Base-by-base conservation (phyloP, 2,888 invertebrate genomes). In the Furcula furcula region DNA sequence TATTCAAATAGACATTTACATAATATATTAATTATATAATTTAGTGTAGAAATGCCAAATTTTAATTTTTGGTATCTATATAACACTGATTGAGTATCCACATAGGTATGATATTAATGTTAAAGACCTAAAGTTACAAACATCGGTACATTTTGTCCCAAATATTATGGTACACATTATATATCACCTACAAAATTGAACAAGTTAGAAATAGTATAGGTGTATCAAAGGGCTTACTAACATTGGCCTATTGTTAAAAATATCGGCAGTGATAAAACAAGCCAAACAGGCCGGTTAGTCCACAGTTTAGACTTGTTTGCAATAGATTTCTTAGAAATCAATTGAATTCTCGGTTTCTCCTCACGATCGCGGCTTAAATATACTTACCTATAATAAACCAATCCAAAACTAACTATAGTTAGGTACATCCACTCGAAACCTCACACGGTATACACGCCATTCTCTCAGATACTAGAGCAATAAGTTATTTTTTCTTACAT, bases 1-100 rank as follows among this genome's bases (percentile, higher is more conserved):
- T 86, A 88, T 84, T 88, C 82, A 85, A 86, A 87, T 88, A 88
- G 87, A 88, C 87, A 87, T 87, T 85, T 85, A 75, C 70, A 67
- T 74, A 47, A 35, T 31, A 82, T 76, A 71, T 76, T 75, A 79
- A 77, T 76, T 63, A 67, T 64, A 59, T 53, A 69, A n/a, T 28
- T 70, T 79, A 79, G 76, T 77, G 82, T 84, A 85, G 83, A 85
- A 77, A 78, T 79, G 83, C 84, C 83, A 84, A 87, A 80, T 76
- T 75, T 69, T 62, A 39, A 34, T 76, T 82, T 85, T 87, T 86
- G 85, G 84, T 86, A 81, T 83, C 77, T 81, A 46, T 55, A 67
- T 70, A 85, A 85, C 86, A 85, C 76, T 82, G 82, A 84, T 76
- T 75, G 76, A 82, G 74, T 82, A 85, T 79, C 76, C 76, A 76